Evolutionary conservation across 2,113 vertebrate genomes (phyloP), one percentile per base, ranked within the genome.

Genomic region (Carassius gibelio): DNA sequence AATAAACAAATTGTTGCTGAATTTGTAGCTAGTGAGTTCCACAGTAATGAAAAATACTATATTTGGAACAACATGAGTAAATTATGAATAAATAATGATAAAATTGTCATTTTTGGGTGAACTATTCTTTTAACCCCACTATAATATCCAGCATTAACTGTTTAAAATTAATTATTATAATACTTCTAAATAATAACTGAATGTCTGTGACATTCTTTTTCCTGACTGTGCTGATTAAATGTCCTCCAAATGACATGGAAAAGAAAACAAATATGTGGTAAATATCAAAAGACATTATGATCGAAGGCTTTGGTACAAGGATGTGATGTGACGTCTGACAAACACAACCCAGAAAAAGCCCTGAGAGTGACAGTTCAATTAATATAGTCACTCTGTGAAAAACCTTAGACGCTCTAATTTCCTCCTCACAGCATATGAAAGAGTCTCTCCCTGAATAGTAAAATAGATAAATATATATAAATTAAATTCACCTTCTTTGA

Each of bases 311-410:
- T 78, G 64, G 30, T 50, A 81, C 45, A 34, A 57, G 26, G 36
- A 72, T 68, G 75, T 69, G 84, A 80, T 17, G 34, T 69, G 75
- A 85, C 52, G 5, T 69, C 59, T 78, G 57, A 77, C 74, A 84
- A 19, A 45, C 21, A 34, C 23, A 23, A n/a, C 36, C 64, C 34
- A 69, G 30, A 52, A 48, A 79, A 66, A 69, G 34, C 19, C 14
- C 30, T n/a, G 48, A 59, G 75, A 85, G 9, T 85, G 64, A 80
- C 84, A 71, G 76, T 71, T 78, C 50, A 85, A 80, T 85, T 85
- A 85, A 80, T 23, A 78, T n/a, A 57, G 83, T 68, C 34, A 57
- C 50, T 17, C 13, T 71, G 62, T 30, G 61, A 68, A 26, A 52
- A 62, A 77, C 66, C 23, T 34, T 34, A 77, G 62, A 55, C 14